Evolutionary conservation across 2,888 invertebrate species (phyloP).

Genomic region (Pachydiplax longipennis): DNA sequence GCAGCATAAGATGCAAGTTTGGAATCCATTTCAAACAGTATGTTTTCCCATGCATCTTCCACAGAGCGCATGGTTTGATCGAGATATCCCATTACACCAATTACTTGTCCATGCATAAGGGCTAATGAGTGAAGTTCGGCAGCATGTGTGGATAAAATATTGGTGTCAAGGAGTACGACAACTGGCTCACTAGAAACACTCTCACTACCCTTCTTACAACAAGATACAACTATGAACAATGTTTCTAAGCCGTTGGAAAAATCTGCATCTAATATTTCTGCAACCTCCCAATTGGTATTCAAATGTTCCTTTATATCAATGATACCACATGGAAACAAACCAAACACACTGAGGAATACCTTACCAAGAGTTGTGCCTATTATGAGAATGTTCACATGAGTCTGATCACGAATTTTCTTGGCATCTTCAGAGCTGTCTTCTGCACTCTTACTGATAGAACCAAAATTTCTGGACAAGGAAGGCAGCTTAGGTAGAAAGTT

Average conservation of each 20-base stretch:
- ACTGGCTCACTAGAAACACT: neutral
- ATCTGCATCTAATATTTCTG: constrained; percentile 65
- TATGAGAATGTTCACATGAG: constrained; percentile 76
- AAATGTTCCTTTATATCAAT: constrained; percentile 63
- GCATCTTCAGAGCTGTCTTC: constrained; percentile 59
- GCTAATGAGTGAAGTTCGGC: constrained; percentile 77
- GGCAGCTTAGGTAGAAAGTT: constrained; percentile 66
- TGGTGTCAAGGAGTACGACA: constrained; percentile 64
- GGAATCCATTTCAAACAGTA: constrained; percentile 91
- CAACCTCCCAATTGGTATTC: constrained; percentile 2
- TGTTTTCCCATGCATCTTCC: constrained; percentile 93
- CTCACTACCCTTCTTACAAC: neutral
- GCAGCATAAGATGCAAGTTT: constrained; percentile 90
- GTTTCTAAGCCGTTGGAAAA: constrained; percentile 75
- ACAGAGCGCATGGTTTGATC: constrained; percentile 81
- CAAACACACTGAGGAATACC: constrained; percentile 76
- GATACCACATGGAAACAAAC: constrained; percentile 81
- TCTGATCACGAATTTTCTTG: constrained; percentile 69
- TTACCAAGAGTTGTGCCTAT: constrained; percentile 79
- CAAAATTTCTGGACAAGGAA: constrained; percentile 60
- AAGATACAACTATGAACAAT: constrained; percentile 68
- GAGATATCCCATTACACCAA: constrained; percentile 73
- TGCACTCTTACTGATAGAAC: constrained; percentile 55
- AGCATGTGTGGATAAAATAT: constrained; percentile 70
- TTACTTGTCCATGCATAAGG: constrained; percentile 75